Percentiles rank a stretch among this genome's conserved stretches.
Conservation (phyloP, 2,797 vertebrate genomes). For the Galaxias olidus region DNA sequence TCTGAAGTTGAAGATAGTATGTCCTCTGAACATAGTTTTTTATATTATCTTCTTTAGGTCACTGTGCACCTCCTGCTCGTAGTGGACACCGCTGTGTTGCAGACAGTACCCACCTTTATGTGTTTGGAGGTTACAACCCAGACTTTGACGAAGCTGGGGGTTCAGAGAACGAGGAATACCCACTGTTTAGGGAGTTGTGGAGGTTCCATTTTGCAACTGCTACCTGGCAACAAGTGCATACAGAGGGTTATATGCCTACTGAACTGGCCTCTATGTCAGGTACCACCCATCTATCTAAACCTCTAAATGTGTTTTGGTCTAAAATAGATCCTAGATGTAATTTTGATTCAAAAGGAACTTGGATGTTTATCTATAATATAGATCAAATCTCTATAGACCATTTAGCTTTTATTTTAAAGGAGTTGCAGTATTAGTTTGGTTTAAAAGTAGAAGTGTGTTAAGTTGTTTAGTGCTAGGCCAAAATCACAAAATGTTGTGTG, state of each 20-base stretch:
- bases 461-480: too few species aligned
- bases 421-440: too few species aligned
- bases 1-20: too few species aligned
- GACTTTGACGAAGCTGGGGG: slow-evolving; percentile 94
- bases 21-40: neutral
- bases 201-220: slow-evolving; percentile 94
- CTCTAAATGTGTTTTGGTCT: too few species aligned
- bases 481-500: too few species aligned
- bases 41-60: slow-evolving; percentile 71
- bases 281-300: too few species aligned
- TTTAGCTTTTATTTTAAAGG: too few species aligned
- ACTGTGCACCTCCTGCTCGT: slow-evolving; percentile 86
- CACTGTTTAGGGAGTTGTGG: slow-evolving; percentile 97
- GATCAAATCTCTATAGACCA: too few species aligned
- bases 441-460: too few species aligned
- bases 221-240: slow-evolving; percentile 93
- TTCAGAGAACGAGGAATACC: slow-evolving; percentile 94
- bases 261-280: slow-evolving; percentile 93
- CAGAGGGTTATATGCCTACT: slow-evolving; percentile 92
- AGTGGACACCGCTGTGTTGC: slow-evolving; percentile 97
- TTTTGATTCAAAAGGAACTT: too few species aligned
- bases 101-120: slow-evolving; percentile 89
- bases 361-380: too few species aligned
- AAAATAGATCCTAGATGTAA: too few species aligned
- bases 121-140: slow-evolving; percentile 97